Percentiles rank a stretch among this genome's conserved stretches.
These are phyloP conservation scores for Excalfactoria chinensis DNA, from an alignment of 2,113 vertebrate genomes.

Conservation along the genomic window DNA sequence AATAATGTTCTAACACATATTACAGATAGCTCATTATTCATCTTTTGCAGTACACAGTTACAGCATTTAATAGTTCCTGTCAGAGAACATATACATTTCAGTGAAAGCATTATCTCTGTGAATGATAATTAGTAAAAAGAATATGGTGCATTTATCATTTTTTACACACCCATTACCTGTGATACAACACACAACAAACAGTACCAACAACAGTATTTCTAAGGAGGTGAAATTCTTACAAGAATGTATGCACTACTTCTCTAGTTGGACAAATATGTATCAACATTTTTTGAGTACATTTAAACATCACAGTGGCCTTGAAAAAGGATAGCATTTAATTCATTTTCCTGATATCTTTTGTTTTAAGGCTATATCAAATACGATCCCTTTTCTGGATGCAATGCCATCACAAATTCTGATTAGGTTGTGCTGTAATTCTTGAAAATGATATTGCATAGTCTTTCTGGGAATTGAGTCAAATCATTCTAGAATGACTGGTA, in stretches of 20 bases:
- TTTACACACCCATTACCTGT: background rate
- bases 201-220: background rate
- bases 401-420: background rate
- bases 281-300: background rate
- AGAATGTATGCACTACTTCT: background rate
- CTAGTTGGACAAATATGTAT: background rate
- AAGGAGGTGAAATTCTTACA: background rate
- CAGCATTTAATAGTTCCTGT: background rate
- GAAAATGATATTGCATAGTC: background rate
- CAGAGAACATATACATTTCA: background rate
- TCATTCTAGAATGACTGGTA: background rate
- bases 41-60: background rate
- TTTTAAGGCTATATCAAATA: background rate
- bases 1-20: background rate
- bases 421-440: background rate
- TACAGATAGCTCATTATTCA: background rate
- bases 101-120: background rate
- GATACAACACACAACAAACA: background rate
- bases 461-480: slow-evolving; percentile 4
- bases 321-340: background rate
- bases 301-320: background rate
- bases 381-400: background rate
- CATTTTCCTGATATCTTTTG: background rate
- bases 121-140: background rate
- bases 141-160: background rate